Evolutionary conservation across 2,888 invertebrate genomes (phyloP).

Genomic region (Bruchidius siliquastri): DNA sequence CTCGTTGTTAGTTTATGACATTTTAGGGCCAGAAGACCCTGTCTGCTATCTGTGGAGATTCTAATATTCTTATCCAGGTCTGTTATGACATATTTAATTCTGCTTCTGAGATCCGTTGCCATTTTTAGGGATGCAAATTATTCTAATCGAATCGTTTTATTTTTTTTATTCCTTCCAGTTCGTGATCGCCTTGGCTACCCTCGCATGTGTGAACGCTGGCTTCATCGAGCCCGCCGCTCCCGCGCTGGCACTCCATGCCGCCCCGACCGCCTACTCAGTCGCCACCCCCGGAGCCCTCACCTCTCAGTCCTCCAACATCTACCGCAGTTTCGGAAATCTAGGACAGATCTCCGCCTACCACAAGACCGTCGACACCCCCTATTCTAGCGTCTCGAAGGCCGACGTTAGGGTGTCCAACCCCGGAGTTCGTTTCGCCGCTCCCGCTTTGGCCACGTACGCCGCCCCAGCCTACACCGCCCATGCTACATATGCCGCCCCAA

Average conservation of each 20-base stretch:
- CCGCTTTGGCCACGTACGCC: slow-evolving; percentile 30
- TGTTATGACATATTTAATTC: no score
- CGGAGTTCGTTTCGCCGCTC: slow-evolving; percentile 42
- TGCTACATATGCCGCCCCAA: slow-evolving; percentile 27
- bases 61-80: no score
- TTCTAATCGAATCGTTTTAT: no score
- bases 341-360: slow-evolving; percentile 66
- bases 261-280: slow-evolving; percentile 41
- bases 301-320: slow-evolving; percentile 57
- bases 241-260: slow-evolving; percentile 19
- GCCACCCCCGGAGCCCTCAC: slow-evolving; percentile 52
- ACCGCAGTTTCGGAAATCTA: slow-evolving; percentile 62
- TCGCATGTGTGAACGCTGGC: slow-evolving; percentile 54
- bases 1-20: no score
- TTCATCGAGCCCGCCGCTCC: slow-evolving; percentile 36
- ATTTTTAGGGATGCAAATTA: no score
- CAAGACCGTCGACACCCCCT: slow-evolving; percentile 68
- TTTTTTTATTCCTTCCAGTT: no score
- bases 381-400: slow-evolving; percentile 65
- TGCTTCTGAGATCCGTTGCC: no score
- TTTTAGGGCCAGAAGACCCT: no score
- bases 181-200: slow-evolving; percentile 53
- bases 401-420: slow-evolving; percentile 68
- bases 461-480: slow-evolving; percentile 58
- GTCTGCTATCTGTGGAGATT: no score